These are phyloP conservation scores for Cepaea nemoralis DNA, from an alignment of 1,140 invertebrate genomes.

Conservation along the genomic window DNA sequence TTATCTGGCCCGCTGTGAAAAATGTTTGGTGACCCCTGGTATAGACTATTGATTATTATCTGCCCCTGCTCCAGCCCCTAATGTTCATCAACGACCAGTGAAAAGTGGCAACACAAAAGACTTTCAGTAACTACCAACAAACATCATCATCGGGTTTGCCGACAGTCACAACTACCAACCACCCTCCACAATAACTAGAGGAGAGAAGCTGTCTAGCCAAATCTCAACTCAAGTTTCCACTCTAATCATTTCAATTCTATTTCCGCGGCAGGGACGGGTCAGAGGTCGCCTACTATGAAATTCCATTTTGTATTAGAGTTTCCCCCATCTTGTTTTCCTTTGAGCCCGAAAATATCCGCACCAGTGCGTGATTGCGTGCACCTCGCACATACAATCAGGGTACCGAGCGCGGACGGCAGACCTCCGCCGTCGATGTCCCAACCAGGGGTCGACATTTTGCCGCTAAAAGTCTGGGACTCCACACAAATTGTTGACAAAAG, in stretches of 20 bases:
- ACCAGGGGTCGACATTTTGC: neutral
- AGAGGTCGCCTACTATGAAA: neutral
- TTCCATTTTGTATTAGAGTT: neutral
- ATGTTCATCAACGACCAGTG: no score
- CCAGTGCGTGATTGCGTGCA: neutral
- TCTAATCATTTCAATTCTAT: neutral
- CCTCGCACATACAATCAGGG: neutral
- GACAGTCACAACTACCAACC: neutral
- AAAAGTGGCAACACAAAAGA: no score
- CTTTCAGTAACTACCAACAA: no score
- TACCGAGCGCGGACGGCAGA: neutral
- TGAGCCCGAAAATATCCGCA: neutral
- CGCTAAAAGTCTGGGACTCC: neutral
- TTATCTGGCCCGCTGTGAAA: no score
- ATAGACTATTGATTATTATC: no score
- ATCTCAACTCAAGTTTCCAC: conserved; percentile 26
- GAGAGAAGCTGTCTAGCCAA: neutral
- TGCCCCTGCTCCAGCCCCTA: no score
- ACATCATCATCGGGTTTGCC: no score
- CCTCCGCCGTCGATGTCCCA: neutral
- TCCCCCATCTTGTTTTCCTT: neutral
- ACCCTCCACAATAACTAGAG: neutral
- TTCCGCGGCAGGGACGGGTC: neutral
- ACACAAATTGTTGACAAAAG: conserved; percentile 7
- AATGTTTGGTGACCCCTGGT: no score